Evolutionary conservation across 92 coral and sea anemone genomes (phyloP).

Genomic region (Virgularia gustaviana): DNA sequence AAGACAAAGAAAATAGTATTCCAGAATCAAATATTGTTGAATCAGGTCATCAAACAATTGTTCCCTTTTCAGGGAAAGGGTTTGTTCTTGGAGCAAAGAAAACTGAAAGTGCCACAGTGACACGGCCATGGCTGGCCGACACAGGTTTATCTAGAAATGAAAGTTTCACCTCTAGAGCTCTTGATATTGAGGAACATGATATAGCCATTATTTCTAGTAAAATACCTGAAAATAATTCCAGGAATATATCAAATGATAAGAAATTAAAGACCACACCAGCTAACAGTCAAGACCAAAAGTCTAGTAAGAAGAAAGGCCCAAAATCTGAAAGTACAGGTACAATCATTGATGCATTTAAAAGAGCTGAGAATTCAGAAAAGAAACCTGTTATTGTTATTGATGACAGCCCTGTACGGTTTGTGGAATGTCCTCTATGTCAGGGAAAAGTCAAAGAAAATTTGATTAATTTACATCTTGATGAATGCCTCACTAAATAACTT

Average conservation of each 20-base stretch:
- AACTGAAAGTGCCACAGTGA: neutral
- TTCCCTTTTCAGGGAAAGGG: slow-evolving; percentile 81
- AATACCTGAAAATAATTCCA: neutral
- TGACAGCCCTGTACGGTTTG: slow-evolving; percentile 28
- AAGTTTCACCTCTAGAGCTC: neutral
- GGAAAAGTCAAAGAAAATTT: neutral
- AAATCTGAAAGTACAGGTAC: slow-evolving; percentile 44
- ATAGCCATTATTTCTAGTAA: neutral
- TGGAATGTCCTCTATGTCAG: slow-evolving; percentile 78
- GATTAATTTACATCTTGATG: slow-evolving; percentile 19
- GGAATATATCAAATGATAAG: neutral
- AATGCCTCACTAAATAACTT: slow-evolving; percentile 12
- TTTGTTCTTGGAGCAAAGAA: slow-evolving; percentile 55
- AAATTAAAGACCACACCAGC: neutral
- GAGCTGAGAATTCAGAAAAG: slow-evolving; percentile 33
- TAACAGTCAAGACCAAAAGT: neutral
- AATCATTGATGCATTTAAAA: slow-evolving; percentile 75
- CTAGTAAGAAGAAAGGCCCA: slow-evolving; percentile 5
- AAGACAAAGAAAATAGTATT: slow-evolving; percentile 7
- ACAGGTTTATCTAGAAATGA: neutral
- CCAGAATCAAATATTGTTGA: slow-evolving; percentile 7
- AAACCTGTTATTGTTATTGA: slow-evolving; percentile 30
- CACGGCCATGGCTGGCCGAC: neutral
- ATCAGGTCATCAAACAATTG: slow-evolving; percentile 12
- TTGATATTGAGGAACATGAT: neutral